A percentile compares a stretch with the other conserved stretches of the same genome.
phyloP scores from a whole-genome alignment of 2,888 invertebrate species.

The Trissolcus japonicus region DNA sequence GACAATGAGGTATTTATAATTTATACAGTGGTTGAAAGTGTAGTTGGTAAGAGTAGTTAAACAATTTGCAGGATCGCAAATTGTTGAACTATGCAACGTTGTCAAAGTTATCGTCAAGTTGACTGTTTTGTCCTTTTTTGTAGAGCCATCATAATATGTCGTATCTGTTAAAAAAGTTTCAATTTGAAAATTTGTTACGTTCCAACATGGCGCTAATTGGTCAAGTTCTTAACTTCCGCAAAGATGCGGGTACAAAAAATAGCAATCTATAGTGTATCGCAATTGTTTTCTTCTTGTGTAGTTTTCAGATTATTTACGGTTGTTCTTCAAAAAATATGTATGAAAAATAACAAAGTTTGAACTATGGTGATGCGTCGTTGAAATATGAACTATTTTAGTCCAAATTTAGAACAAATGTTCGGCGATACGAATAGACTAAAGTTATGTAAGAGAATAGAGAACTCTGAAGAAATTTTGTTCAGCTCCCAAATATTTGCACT shows the following conservation, averaged over 20 bases:
- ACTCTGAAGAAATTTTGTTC: not conserved
- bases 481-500: no score
- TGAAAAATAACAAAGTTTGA: no score
- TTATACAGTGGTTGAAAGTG: not conserved
- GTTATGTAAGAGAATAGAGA: conserved; percentile 6
- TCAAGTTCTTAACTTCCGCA: conserved; percentile 22
- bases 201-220: conserved; percentile 13
- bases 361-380: not conserved
- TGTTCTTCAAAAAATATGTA: no score
- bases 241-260: conserved; percentile 11
- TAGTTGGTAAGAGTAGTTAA: not conserved
- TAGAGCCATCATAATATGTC: conserved; percentile 8
- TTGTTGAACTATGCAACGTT: not conserved
- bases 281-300: not conserved
- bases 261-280: not conserved
- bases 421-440: conserved; percentile 10
- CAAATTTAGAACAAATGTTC: conserved; percentile 12
- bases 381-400: not conserved
- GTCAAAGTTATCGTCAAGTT: not conserved
- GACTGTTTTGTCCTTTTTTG: not conserved
- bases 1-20: no score
- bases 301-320: conserved; percentile 3
- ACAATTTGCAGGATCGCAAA: not conserved
- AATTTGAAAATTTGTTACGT: conserved; percentile 13
- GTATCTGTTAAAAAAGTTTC: conserved; percentile 5